Percentiles rank a stretch among this genome's conserved stretches.
phyloP scores from a whole-genome alignment of 2,113 vertebrate genomes.

The Clarias magur region DNA sequence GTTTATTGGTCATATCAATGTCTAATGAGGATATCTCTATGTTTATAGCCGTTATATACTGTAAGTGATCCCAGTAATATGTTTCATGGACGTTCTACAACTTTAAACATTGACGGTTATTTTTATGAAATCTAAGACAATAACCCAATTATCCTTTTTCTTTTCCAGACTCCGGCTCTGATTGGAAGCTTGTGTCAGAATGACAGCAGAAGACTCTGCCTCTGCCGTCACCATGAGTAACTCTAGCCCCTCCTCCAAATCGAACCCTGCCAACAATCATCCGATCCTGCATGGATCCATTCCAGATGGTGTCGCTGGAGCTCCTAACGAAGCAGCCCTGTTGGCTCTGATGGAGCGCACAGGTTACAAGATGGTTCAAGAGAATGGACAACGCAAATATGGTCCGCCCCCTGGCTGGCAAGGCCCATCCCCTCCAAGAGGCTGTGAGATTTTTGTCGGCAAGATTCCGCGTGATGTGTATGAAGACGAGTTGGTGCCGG shows the following conservation, averaged over 20 bases:
- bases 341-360: slow-evolving; percentile 90
- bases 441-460: slow-evolving; percentile 97
- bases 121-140: background rate
- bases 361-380: slow-evolving; percentile 92
- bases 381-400: slow-evolving; percentile 95
- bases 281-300: slow-evolving; percentile 69
- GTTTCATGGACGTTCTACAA: background rate
- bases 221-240: slow-evolving; percentile 88
- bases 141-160: slow-evolving; percentile 37
- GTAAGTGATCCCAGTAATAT: too few relatives aligned
- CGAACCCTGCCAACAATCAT: slow-evolving; percentile 64
- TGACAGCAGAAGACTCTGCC: slow-evolving; percentile 96
- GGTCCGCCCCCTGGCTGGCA: slow-evolving; percentile 94
- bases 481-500: slow-evolving; percentile 93
- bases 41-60: too few relatives aligned
- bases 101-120: background rate
- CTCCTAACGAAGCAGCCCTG: slow-evolving; percentile 85
- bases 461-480: slow-evolving; percentile 98
- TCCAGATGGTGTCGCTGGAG: slow-evolving; percentile 85
- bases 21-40: too few relatives aligned
- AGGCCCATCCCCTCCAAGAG: slow-evolving; percentile 84
- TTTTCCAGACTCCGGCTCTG: slow-evolving; percentile 70
- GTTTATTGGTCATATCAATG: too few relatives aligned
- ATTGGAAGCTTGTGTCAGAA: slow-evolving; percentile 91
- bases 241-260: slow-evolving; percentile 65